Base-by-base conservation (phyloP, 1,140 invertebrate genomes). In the Mycetomoellerius zeteki region DNA sequence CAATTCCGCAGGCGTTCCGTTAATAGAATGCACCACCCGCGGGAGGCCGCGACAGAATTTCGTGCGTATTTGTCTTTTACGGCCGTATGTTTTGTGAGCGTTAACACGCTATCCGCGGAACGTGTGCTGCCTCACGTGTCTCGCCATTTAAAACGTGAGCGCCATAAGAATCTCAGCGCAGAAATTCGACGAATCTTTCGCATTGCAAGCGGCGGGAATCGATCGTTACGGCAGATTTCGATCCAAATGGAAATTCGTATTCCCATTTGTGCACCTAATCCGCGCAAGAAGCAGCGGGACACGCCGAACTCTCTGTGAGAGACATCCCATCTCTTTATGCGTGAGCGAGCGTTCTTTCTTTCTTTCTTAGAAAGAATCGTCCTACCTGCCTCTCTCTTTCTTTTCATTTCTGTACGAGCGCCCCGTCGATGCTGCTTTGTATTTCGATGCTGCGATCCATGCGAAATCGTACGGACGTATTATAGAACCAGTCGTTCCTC, bases 111-210 rank as follows among this genome's bases (percentile, higher is more conserved):
- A 84, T 54, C 62, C 65, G 19, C 4, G 43, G 33, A 86, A 73
- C 64, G 58, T 27, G 47, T 33, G 73, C 56, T n/a, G 27, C 16
- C 62, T 72, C 84, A 84, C 82, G 89, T 88, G 81, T 60, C 5
- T 54, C 77, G 72, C 56, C 50, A 71, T 12, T 87, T 24, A 27
- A 78, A 54, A 88, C 89, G 89, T 90, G 91, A 90, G 65, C 76
- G 30, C 27, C 86, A 87, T 91, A 76, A 65, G 56, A 88, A 86
- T 24, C 19, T 43, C 27, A 8, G n/a, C 54, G 30, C 16, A 43
- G 56, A 54, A 80, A 56, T 58, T 67, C 86, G 76, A 30, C 19
- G 30, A 14, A 21, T 24, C 60, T 65, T 33, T 73, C 56, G 75
- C 24, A 37, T 69, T 6, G n/a, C 47, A 10, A 47, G 60, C 56